Base-by-base conservation (phyloP, 2,888 invertebrate species). In the Melipona bicolor region DNA sequence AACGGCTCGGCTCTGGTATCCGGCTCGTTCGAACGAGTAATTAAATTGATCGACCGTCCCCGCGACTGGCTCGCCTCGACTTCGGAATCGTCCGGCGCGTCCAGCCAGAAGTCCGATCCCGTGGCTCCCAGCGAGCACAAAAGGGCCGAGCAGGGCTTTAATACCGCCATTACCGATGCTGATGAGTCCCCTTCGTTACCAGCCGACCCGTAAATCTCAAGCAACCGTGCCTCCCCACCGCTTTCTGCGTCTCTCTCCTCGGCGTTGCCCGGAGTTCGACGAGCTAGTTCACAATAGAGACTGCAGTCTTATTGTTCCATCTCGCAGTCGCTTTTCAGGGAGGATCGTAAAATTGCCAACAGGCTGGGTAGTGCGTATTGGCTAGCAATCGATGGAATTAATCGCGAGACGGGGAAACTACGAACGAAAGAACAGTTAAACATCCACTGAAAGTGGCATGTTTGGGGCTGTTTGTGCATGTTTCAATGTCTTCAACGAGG, bases 181-280 rank as follows among this genome's bases (percentile, higher is more conserved):
- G 91, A 91, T 91, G 90, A 91, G 91, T 86, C 89, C 73, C 83
- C 91, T 92, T 92, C 91, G 91, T 92, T 92, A 91, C 84, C 79
- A 74, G 80, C 72, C 85, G 80, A 87, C 86, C 88, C 90, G 89
- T 92, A 91, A 92, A 92, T 92, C 92, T 91, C 81, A 43, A 13
- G 78, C 84, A 71, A 75, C 84, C 79, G 65, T 65, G 74, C 71
- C 76, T 79, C 54, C 65, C 79, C 65, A 68, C n/a, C 24, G 61
- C 62, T 64, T 72, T 79, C 77, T 59, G 50, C 78, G 5, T 65
- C 69, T 75, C 68, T 77, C 56, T 70, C 56, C 79, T 62, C 36
- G 71, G 43, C 67, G 83, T 86, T 83, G 81, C 78, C 79, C 79
- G 43, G n/a, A n/a, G 24, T 69, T 72, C 36, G 69, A 52, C 72